These are phyloP conservation scores for Mystacornis crossleyi DNA, from an alignment of 2,113 vertebrate genomes.

Conservation along the genomic window DNA sequence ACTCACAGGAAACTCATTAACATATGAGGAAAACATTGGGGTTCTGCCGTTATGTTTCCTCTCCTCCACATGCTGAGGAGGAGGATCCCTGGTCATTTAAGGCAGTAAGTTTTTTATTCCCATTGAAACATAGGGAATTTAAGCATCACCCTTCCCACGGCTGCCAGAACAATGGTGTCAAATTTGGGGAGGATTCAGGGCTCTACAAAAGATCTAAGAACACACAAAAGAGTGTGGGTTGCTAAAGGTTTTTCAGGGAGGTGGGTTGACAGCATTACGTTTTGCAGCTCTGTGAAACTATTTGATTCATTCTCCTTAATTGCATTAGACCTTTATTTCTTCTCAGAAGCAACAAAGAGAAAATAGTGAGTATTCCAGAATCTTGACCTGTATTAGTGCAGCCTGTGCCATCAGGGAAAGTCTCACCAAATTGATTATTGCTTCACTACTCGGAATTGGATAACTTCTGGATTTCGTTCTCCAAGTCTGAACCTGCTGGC, in stretches of 20 bases:
- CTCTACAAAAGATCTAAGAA: slow-evolving; percentile 3
- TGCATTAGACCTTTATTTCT: not conserved
- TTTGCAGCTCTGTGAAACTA: not conserved
- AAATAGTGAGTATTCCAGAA: not conserved
- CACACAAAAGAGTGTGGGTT: slow-evolving; percentile 1
- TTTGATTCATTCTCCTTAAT: slow-evolving; percentile 45
- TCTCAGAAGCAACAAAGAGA: slow-evolving; percentile 10
- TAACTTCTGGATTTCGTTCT: not conserved
- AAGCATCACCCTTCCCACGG: slow-evolving; percentile 15
- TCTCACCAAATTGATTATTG: not conserved
- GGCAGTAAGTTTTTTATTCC: not conserved
- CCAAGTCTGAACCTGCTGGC: not conserved
- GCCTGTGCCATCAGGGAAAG: not conserved
- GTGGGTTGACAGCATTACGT: slow-evolving; percentile 13
- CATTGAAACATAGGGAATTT: not conserved
- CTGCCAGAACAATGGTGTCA: slow-evolving; percentile 22
- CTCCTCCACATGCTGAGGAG: not conserved
- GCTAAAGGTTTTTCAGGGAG: not conserved
- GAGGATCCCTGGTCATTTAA: not conserved
- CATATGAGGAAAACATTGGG: not conserved
- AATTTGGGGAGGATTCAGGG: not conserved
- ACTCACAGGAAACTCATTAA: not conserved
- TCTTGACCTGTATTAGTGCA: not conserved
- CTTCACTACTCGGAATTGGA: not conserved
- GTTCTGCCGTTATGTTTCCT: not conserved